Percentiles rank a stretch among this genome's conserved stretches.
These are phyloP conservation scores for Labeo calbasu DNA, from an alignment of 2,797 vertebrate species.

Conservation along the genomic window DNA sequence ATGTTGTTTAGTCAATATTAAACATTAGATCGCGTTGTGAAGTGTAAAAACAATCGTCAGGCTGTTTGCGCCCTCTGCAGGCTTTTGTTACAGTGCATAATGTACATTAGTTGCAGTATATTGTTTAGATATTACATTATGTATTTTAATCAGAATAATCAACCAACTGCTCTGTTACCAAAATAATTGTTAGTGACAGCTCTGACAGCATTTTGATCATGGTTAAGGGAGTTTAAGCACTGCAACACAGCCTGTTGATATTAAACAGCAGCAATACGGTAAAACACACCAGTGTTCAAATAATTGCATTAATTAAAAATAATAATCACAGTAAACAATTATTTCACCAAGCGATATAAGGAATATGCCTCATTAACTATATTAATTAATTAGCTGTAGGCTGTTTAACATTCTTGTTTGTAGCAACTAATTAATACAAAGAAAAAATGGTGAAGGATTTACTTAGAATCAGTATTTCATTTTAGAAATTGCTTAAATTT, in stretches of 20 bases:
- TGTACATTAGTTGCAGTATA: too few relatives aligned
- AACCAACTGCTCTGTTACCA: too few relatives aligned
- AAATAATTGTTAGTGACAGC: too few relatives aligned
- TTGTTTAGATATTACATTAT: too few relatives aligned
- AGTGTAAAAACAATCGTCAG: too few relatives aligned
- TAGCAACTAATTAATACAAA: background rate
- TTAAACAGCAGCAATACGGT: background rate
- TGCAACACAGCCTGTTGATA: background rate
- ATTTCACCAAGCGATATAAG: background rate
- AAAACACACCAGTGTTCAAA: background rate
- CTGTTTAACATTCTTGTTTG: background rate
- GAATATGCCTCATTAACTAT: background rate
- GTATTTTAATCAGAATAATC: too few relatives aligned
- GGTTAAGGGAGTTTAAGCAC: background rate
- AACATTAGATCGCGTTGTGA: too few relatives aligned
- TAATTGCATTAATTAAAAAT: background rate
- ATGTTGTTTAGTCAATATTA: too few relatives aligned
- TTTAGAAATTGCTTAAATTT: background rate
- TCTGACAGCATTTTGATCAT: background rate
- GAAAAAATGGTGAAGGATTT: background rate
- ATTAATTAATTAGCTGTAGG: background rate
- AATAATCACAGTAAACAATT: background rate
- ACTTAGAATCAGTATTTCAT: background rate
- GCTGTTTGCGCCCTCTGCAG: too few relatives aligned
- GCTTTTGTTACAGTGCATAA: too few relatives aligned